phyloP scores from a whole-genome alignment of 2,113 vertebrate species.

The Haplochromis burtoni region DNA sequence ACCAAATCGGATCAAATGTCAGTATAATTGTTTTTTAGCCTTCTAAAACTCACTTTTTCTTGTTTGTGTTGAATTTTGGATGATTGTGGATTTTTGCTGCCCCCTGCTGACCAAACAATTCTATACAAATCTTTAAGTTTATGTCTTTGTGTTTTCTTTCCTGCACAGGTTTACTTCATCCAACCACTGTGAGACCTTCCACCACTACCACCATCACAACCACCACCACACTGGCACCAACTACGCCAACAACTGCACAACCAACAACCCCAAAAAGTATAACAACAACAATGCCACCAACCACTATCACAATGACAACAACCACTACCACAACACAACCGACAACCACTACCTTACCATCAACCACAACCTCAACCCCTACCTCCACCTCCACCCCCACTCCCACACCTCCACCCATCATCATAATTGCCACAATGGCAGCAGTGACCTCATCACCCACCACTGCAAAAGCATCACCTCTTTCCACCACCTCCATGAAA shows the following conservation, averaged over 20 bases:
- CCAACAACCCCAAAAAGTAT: neutral
- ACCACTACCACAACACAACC: neutral
- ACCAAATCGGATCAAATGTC: neutral
- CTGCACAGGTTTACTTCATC: conserved; percentile 59
- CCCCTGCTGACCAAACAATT: neutral
- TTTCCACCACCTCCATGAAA: neutral
- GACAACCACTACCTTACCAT: neutral
- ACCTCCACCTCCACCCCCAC: neutral
- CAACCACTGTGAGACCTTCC: conserved; percentile 29
- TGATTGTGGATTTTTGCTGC: neutral
- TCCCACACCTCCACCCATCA: neutral
- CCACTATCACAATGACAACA: neutral
- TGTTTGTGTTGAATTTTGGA: neutral
- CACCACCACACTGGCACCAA: neutral
- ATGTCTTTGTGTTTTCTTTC: neutral
- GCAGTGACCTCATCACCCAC: neutral
- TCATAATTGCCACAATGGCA: neutral
- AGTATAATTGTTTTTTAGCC: neutral
- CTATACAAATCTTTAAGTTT: neutral
- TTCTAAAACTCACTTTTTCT: neutral
- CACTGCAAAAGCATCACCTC: neutral
- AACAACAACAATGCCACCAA: neutral
- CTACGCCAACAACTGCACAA: neutral
- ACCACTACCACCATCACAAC: neutral
- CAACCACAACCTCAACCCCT: neutral